phyloP scores from a whole-genome alignment of 2,888 invertebrate species.

The Xylota sylvarum region DNA sequence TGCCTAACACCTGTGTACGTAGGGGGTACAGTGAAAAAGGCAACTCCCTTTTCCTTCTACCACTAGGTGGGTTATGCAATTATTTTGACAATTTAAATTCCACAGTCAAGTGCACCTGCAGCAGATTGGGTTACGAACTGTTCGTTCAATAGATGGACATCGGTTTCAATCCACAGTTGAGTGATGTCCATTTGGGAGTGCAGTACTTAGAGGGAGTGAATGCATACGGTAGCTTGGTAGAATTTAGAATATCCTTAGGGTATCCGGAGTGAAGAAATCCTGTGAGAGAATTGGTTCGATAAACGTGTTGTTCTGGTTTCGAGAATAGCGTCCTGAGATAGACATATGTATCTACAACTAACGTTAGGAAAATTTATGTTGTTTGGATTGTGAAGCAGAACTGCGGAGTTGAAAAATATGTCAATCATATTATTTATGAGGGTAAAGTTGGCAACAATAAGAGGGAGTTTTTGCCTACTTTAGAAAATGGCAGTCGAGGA shows the following conservation, averaged over 20 bases:
- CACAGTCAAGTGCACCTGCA: constrained; percentile 43
- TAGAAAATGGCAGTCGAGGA: too few relatives aligned
- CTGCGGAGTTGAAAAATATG: too few relatives aligned
- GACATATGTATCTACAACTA: too few relatives aligned
- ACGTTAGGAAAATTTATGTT: constrained; percentile 9
- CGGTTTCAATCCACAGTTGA: background rate
- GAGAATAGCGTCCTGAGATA: background rate
- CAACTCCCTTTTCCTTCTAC: background rate
- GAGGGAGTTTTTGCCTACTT: too few relatives aligned
- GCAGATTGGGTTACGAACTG: constrained; percentile 30
- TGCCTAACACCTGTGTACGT: constrained; percentile 26
- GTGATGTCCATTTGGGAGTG: background rate
- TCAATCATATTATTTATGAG: too few relatives aligned
- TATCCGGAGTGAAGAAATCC: background rate
- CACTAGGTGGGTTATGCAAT: constrained; percentile 25
- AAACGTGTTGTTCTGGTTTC: too few relatives aligned
- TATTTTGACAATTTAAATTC: constrained; percentile 54
- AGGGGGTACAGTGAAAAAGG: background rate
- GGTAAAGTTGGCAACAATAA: too few relatives aligned
- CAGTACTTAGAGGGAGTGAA: background rate
- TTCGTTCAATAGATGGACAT: constrained; percentile 30
- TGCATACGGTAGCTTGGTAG: background rate
- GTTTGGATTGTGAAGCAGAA: background rate
- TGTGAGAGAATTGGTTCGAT: background rate
- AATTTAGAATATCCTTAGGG: constrained; percentile 2